Conservation (phyloP, 2,797 vertebrate species). For the Scleropages formosus region DNA sequence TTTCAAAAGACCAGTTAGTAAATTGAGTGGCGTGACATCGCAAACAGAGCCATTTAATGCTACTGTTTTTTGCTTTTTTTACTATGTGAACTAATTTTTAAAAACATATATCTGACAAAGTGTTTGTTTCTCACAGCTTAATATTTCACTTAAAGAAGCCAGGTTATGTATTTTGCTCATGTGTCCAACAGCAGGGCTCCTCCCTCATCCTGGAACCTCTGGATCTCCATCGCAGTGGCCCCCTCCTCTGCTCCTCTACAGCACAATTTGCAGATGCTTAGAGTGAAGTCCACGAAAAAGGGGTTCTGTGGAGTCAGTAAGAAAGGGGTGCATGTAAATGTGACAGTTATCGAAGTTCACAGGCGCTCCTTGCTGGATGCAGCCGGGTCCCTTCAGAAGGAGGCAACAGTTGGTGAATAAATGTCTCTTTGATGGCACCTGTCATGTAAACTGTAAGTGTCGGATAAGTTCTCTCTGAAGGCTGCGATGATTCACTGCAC, state of each 20-base stretch:
- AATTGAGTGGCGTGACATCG: background rate
- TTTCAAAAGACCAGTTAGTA: too few relatives aligned
- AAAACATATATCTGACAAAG: background rate
- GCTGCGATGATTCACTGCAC: slow-evolving; percentile 13
- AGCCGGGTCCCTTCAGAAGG: slow-evolving; percentile 1
- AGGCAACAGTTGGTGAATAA: slow-evolving; percentile 27
- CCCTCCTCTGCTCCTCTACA: background rate
- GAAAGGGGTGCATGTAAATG: background rate
- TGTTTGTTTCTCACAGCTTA: background rate
- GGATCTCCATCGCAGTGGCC: background rate
- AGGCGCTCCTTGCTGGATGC: background rate
- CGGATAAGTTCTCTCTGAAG: slow-evolving; percentile 15
- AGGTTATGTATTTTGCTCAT: background rate
- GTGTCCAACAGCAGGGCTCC: background rate
- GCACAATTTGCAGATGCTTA: background rate
- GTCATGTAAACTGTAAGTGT: slow-evolving; percentile 27
- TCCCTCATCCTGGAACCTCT: background rate
- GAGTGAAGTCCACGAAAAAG: background rate
- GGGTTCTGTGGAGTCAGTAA: background rate
- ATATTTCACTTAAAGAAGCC: background rate
- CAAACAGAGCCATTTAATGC: background rate
- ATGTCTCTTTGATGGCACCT: slow-evolving; percentile 23
- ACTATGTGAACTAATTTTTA: too few relatives aligned
- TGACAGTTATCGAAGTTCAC: background rate
- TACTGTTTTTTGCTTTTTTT: too few relatives aligned